Base-by-base conservation (phyloP, 2,113 vertebrate species). In the Rhinopomastus cyanomelas region DNA sequence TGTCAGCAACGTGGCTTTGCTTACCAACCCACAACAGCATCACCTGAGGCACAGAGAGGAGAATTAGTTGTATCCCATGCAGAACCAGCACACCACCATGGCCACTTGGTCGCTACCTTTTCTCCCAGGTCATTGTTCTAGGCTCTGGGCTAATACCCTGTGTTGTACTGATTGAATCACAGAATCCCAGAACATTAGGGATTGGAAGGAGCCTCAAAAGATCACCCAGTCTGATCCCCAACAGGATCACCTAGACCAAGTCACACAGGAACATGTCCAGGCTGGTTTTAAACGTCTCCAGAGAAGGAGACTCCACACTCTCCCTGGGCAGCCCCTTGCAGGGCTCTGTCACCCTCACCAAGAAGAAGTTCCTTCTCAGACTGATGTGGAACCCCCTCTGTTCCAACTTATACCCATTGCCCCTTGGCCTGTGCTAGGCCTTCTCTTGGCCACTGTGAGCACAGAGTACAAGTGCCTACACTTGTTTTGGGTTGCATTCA, bases 91-190 rank as follows among this genome's bases (percentile, higher is more conserved):
- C 5, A 36, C 29, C 3, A 1, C 20, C 29, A 17, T 68, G 56
- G 19, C 44, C 36, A 66, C 3, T n/a, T 82, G 19, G 39, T 73
- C 62, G 20, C 37, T 48, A 5, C 0, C 0, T 57, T 67, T 55
- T 81, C 39, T 75, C 37, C 16, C 13, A 64, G 74, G 46, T 42
- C 30, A 4, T 2, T 66, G 16, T 62, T 59, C 87, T 42, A 85
- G n/a, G 14, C 20, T 64, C 12, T 51, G 0, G 42, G 44, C 23
- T 81, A 75, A 75, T 44, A 44, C 5, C 3, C 4, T 42, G 34
- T 75, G 64, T 85, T 56, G 8, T 30, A 49, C 44, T 65, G 23
- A 55, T 42, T 57, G 55, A 32, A n/a, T 48, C 10, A n/a, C n/a
- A n/a, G n/a, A n/a, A n/a, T n/a, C n/a, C n/a, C n/a, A n/a, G n/a